Evolutionary conservation across 2,113 vertebrate species (phyloP).

Genomic region (Semicossyphus pulcher): DNA sequence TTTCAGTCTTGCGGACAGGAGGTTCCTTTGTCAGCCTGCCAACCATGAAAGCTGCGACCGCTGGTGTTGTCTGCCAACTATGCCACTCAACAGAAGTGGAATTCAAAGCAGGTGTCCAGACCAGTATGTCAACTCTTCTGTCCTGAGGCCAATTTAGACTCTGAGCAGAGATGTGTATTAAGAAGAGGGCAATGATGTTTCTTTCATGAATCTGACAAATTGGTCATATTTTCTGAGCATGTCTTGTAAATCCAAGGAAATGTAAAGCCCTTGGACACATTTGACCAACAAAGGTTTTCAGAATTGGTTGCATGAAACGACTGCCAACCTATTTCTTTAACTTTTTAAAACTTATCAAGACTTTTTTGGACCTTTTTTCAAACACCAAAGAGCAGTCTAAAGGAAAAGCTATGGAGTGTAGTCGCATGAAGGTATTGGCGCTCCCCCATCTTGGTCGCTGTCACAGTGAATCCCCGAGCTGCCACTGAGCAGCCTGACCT

Average conservation of each 20-base stretch:
- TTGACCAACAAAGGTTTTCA: neutral
- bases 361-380: no score
- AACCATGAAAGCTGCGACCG: slow-evolving; percentile 26
- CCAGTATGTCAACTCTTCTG: slow-evolving; percentile 49
- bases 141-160: slow-evolving; percentile 19
- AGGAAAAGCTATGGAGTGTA: slow-evolving; percentile 3
- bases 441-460: slow-evolving; percentile 43
- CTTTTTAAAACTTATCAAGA: no score
- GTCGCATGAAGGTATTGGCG: slow-evolving; percentile 24
- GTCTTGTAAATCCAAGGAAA: neutral
- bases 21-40: slow-evolving; percentile 26
- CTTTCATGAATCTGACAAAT: slow-evolving; percentile 15
- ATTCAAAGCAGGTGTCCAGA: slow-evolving; percentile 65
- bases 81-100: slow-evolving; percentile 55
- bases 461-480: slow-evolving; percentile 67
- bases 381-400: no score
- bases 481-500: slow-evolving; percentile 75
- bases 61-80: slow-evolving; percentile 47
- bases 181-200: neutral
- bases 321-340: no score
- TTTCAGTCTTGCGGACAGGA: slow-evolving; percentile 21
- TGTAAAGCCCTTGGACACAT: neutral
- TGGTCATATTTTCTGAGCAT: neutral
- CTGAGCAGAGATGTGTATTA: slow-evolving; percentile 11
- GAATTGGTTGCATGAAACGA: no score